Base-by-base conservation (phyloP, 2,888 invertebrate species). In the Nemotelus pantherinus region DNA sequence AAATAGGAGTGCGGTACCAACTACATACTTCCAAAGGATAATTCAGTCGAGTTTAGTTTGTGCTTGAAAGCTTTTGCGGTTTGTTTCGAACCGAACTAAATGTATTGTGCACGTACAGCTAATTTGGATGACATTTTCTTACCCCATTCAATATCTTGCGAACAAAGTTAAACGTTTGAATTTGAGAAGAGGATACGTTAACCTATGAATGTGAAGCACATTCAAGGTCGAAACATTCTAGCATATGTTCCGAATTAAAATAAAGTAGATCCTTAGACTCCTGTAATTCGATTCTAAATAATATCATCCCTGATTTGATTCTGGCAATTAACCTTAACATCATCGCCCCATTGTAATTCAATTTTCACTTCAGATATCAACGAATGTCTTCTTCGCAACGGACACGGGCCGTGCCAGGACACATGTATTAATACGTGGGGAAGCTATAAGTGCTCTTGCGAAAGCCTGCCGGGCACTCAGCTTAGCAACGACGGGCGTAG, bases 381-480 rank as follows among this genome's bases (percentile, higher is more conserved):
- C 83, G 91, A 91, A 84, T 91, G 91, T 81, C 84, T 89, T 7
- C 83, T 89, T 79, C 88, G 90, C 81, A 90, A 90, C 83, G 91
- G 90, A 6, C 85, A 85, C 74, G 91, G 91, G 1, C 90, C 90
- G 7, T 92, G 91, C 83, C 90, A 91, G 82, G 90, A 90, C 80
- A 85, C 84, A 45, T 91, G 91, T 83, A 83, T 83, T 77, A 91
- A 91, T 84, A 88, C 87, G 53, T 85, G 88, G 80, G 91, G 91
- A 25, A 86, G 89, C 70, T 91, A 90, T 84, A 84, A 84, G 80
- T 91, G 91, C 83, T 87, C 87, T 77, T 91, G 91, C 82, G 84
- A 85, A 68, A 85, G 87, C 76, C 85, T 90, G 41, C 87, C 88
- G 10, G 91, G 91, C 57, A 90, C 90, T 76, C 86, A 86, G 80